Evolutionary conservation across 2,888 invertebrate species (phyloP), one percentile per base, ranked within the genome.

Genomic region (Ferrisia virgata): DNA sequence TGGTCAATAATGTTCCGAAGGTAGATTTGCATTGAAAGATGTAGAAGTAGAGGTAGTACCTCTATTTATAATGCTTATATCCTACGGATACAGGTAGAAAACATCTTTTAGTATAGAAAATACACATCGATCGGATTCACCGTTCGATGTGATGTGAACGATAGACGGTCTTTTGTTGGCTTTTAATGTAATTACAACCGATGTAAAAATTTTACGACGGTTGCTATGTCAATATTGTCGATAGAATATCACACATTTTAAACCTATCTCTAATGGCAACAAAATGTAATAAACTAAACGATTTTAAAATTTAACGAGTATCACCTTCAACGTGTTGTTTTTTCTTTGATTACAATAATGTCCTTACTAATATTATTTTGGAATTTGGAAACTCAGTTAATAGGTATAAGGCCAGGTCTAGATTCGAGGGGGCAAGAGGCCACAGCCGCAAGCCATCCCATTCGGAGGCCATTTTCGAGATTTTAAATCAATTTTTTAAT

Each of bases 201-300:
- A 76, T 76, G 36, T 76, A 18, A 22, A 76, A 76, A 18, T 76
- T 76, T 76, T 36, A 76, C 36, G 72, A 36, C 36, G 9, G 36
- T 76, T 76, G 72, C 72, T 33, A 76, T 76, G 36, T 76, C 72
- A 76, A 76, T 76, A 36, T 76, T 76, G 72, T 76, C 72, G 36
- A 36, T 76, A 36, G 18, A 76, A 36, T 76, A 76, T 76, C 36
- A 36, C 72, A 76, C 36, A 36, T 36, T 76, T 76, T 76, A 76
- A 76, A 76, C 18, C 33, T 11, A 36, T 76, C 33, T 76, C 18
- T 36, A 18, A 33, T 76, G 36, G 72, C 36, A 36, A 76, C 36
- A 53, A 36, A 76, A 76, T 76, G 72, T 36, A 36, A 76, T 76
- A 76, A 76, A 76, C 72, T 76, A 36, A 76, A 76, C 36, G 36